These are phyloP conservation scores for Spinibarbus caldwelli DNA, from an alignment of 2,797 vertebrate genomes.

Conservation along the genomic window DNA sequence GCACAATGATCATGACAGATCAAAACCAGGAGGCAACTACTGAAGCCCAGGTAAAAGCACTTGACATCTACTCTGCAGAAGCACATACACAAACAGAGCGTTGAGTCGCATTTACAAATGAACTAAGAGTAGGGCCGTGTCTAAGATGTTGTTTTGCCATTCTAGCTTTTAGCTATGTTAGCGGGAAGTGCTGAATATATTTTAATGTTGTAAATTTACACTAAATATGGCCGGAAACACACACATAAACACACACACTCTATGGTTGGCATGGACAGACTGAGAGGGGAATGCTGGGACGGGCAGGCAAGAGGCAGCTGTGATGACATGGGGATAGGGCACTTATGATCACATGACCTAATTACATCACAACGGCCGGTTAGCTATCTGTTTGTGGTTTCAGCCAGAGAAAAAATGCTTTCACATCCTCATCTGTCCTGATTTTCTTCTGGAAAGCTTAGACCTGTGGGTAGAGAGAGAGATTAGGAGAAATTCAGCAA, in stretches of 20 bases:
- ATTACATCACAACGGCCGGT: conserved; percentile 55
- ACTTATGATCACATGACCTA: conserved; percentile 53
- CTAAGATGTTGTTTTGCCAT: conserved; percentile 38
- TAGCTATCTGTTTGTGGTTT: conserved; percentile 31
- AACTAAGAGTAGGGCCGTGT: conserved; percentile 26
- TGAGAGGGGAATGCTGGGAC: conserved; percentile 26
- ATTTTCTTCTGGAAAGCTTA: conserved; percentile 95
- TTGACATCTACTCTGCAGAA: conserved; percentile 47
- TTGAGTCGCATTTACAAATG: conserved; percentile 52
- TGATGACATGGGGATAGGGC: conserved; percentile 52
- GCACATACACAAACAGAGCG: conserved; percentile 45
- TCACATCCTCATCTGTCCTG: conserved; percentile 94
- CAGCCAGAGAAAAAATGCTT: conserved; percentile 35
- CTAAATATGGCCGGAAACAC: conserved; percentile 45
- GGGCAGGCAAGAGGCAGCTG: conserved; percentile 47
- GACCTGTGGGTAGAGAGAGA: conserved; percentile 77
- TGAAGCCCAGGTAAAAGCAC: conserved; percentile 36
- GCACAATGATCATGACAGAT: neutral
- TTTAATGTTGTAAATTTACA: conserved; percentile 40
- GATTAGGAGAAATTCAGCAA: neutral
- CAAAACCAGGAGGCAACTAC: conserved; percentile 40
- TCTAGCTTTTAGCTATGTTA: conserved; percentile 47
- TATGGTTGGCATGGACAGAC: conserved; percentile 32
- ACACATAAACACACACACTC: conserved; percentile 24
- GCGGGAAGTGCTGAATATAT: conserved; percentile 23